Conservation (phyloP, 2,797 vertebrate genomes). For the Coccyzus lansbergi region DNA sequence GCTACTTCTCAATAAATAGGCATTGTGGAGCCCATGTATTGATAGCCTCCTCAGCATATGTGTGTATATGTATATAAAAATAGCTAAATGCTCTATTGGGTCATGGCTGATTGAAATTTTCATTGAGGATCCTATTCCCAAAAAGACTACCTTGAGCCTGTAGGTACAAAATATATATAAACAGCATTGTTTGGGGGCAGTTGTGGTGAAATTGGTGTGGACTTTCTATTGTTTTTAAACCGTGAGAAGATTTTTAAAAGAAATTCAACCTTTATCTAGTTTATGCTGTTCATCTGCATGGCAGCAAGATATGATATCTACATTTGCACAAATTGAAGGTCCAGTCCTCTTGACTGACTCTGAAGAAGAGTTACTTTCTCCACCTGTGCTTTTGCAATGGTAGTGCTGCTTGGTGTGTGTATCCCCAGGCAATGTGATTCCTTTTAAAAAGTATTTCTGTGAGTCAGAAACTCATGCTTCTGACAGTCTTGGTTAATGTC, state of each 20-base stretch:
- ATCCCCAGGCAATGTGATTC: not conserved
- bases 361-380: not conserved
- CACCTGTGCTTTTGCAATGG: not conserved
- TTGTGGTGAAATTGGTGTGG: not conserved
- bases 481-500: not conserved
- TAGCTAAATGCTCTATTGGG: not conserved
- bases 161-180: not conserved
- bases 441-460: not conserved
- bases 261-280: not conserved
- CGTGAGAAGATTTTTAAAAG: not conserved
- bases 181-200: rapidly evolving
- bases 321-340: not conserved
- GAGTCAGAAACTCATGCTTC: not conserved
- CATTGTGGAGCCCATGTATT: not conserved
- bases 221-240: not conserved
- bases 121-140: not conserved
- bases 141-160: not conserved
- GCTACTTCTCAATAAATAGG: not conserved
- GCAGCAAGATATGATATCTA: not conserved
- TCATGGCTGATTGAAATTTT: not conserved
- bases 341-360: not conserved
- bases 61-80: no score
- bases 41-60: rapidly evolving
- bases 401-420: not conserved
- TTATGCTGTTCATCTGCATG: not conserved